Evolutionary conservation across 2,113 vertebrate genomes (phyloP).

Genomic region (Xiphophorus maculatus): DNA sequence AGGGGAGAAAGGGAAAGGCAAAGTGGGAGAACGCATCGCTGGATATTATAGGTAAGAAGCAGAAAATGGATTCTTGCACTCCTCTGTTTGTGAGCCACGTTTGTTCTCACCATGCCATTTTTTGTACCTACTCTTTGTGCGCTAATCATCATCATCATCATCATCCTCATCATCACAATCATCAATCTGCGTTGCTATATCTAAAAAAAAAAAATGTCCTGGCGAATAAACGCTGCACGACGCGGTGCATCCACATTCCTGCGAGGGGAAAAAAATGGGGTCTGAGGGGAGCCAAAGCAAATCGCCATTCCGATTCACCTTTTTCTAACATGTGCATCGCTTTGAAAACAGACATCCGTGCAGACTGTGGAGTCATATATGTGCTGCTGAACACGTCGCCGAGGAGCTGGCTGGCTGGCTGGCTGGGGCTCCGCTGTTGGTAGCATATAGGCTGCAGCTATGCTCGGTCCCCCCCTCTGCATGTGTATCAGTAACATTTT

Average conservation of each 20-base stretch:
- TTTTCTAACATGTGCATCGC: slow-evolving; percentile 56
- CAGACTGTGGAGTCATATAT: slow-evolving; percentile 50
- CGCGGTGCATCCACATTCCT: slow-evolving; percentile 72
- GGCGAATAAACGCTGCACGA: slow-evolving; percentile 62
- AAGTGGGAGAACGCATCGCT: slow-evolving; percentile 78
- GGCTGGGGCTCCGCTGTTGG: slow-evolving; percentile 27
- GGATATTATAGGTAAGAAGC: slow-evolving; percentile 82
- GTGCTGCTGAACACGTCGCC: slow-evolving; percentile 56
- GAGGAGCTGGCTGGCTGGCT: slow-evolving; percentile 23
- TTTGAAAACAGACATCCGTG: slow-evolving; percentile 45
- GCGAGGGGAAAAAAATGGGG: slow-evolving; percentile 9
- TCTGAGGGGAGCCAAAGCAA: slow-evolving; percentile 37
- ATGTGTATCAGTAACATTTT: slow-evolving; percentile 78
- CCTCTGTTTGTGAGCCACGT: slow-evolving; percentile 69
- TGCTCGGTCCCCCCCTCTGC: slow-evolving; percentile 65
- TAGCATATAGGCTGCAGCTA: slow-evolving; percentile 26
- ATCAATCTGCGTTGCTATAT: slow-evolving; percentile 57
- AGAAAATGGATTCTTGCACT: slow-evolving; percentile 79
- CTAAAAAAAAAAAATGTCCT: slow-evolving; percentile 48
- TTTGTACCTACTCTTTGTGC: slow-evolving; percentile 70
- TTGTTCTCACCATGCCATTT: slow-evolving; percentile 62
- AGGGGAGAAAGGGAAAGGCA: slow-evolving; percentile 63
- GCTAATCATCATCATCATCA: slow-evolving; percentile 59
- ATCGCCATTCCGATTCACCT: slow-evolving; percentile 74
- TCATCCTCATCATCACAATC: slow-evolving; percentile 51